These are phyloP conservation scores for Rhopalosiphum nymphaeae DNA, from an alignment of 2,888 invertebrate genomes.

Conservation along the genomic window DNA sequence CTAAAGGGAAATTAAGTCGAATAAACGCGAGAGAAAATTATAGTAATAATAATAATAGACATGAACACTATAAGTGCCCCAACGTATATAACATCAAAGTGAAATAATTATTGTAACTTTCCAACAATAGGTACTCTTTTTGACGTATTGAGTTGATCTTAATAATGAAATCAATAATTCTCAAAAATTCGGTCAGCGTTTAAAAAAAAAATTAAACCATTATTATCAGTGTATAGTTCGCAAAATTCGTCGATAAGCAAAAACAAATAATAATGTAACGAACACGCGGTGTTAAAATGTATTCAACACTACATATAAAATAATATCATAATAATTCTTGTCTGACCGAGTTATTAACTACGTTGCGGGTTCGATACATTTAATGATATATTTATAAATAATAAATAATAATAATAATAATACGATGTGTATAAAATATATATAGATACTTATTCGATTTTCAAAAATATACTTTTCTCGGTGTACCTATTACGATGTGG, in stretches of 20 bases:
- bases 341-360: not conserved
- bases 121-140: not conserved
- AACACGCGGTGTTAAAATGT: not conserved
- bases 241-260: not conserved
- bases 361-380: not conserved
- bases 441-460: too few species aligned
- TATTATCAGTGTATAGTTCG: too few species aligned
- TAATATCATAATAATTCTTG: not conserved
- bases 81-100: not conserved
- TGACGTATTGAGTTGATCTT: too few species aligned
- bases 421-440: too few species aligned
- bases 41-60: not conserved
- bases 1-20: not conserved
- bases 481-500: not conserved
- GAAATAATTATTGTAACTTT: not conserved
- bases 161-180: not conserved
- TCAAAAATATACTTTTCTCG: too few species aligned
- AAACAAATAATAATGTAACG: not conserved
- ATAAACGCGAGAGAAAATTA: not conserved
- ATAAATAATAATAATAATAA: too few species aligned
- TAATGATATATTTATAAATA: not conserved
- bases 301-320: not conserved
- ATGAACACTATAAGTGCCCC: not conserved
- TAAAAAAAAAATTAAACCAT: not conserved
- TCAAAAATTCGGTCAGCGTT: not conserved